Conservation (phyloP, 2,888 invertebrate species). For the Parasteatoda lunata region DNA sequence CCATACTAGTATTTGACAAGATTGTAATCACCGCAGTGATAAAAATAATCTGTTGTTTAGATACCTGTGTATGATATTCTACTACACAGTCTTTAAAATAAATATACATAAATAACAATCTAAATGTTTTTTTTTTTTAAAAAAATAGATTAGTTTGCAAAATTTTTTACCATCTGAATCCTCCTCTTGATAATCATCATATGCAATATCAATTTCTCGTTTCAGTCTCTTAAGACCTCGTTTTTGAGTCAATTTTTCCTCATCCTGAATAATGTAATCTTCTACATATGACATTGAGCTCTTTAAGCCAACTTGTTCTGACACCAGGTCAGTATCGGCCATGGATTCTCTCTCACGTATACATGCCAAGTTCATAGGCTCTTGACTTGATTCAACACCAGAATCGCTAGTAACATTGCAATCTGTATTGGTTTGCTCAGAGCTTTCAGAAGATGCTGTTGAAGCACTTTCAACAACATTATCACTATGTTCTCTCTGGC, state of each 20-base stretch:
- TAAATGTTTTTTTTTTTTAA: too few relatives aligned
- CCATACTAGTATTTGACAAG: too few relatives aligned
- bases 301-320: constrained; percentile 10
- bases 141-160: background rate
- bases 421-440: constrained; percentile 59
- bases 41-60: too few relatives aligned
- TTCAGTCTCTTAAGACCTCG: constrained; percentile 60
- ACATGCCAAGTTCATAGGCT: constrained; percentile 67
- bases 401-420: constrained; percentile 68
- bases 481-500: constrained; percentile 40
- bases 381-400: constrained; percentile 68
- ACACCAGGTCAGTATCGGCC: constrained; percentile 30
- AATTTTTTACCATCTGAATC: constrained; percentile 65
- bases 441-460: constrained; percentile 65
- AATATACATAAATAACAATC: too few relatives aligned
- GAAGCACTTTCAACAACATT: constrained; percentile 62
- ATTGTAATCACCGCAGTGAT: too few relatives aligned
- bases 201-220: constrained; percentile 53
- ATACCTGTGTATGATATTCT: too few relatives aligned
- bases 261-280: constrained; percentile 8
- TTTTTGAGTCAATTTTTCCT: constrained; percentile 31
- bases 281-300: constrained; percentile 26
- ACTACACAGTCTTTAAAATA: too few relatives aligned
- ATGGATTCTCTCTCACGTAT: constrained; percentile 41
- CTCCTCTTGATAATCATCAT: constrained; percentile 56